These are phyloP conservation scores for Myiozetetes cayanensis DNA, from an alignment of 2,113 vertebrate species.

Conservation along the genomic window DNA sequence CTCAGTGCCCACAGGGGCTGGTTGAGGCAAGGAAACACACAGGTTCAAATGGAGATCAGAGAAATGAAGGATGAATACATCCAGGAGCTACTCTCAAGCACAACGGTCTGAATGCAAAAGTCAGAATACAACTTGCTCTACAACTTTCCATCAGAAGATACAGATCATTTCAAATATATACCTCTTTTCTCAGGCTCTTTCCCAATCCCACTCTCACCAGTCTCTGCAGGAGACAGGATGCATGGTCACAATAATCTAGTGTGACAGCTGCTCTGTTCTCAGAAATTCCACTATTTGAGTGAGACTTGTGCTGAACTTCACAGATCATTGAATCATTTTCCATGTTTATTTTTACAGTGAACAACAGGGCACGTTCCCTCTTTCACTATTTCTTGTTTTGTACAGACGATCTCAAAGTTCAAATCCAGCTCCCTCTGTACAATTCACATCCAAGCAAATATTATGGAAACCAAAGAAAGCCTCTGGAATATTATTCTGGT, in stretches of 20 bases:
- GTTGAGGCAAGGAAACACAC: background rate
- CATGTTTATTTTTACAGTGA: background rate
- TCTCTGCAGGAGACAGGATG: background rate
- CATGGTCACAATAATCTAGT: background rate
- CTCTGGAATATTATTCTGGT: background rate
- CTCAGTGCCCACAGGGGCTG: background rate
- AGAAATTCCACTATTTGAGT: background rate
- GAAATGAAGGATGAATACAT: background rate
- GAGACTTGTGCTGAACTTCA: background rate
- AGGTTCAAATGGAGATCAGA: background rate
- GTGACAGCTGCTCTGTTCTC: constrained; percentile 1
- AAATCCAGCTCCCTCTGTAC: background rate
- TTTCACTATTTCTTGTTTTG: background rate
- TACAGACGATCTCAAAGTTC: background rate
- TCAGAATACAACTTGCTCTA: background rate
- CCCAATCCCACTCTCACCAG: background rate
- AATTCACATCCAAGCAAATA: background rate
- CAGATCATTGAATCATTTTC: background rate
- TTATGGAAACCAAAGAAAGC: background rate
- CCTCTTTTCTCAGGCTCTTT: background rate
- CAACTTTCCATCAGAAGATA: background rate
- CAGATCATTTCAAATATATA: background rate
- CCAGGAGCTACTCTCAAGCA: background rate
- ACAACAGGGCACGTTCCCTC: background rate
- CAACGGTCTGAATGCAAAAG: background rate